Percentiles rank a stretch among this genome's conserved stretches.
phyloP scores from a whole-genome alignment of 2,113 vertebrate species.

The Epinephelus lanceolatus region DNA sequence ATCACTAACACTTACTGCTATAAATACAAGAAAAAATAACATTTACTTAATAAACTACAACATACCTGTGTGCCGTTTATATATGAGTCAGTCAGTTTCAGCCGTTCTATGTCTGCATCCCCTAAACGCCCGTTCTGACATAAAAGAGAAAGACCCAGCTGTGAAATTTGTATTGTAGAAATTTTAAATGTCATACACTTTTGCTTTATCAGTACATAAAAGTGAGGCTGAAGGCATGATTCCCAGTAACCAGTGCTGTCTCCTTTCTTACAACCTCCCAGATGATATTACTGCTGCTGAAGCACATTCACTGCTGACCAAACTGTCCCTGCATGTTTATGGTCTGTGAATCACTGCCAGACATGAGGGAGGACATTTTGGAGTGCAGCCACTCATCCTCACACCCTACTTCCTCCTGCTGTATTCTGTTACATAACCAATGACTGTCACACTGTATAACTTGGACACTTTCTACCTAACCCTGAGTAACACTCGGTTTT shows the following conservation, averaged over 20 bases:
- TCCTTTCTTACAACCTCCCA: constrained; percentile 44
- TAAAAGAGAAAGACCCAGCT: constrained; percentile 17
- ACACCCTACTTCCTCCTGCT: constrained; percentile 52
- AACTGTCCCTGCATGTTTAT: constrained; percentile 41
- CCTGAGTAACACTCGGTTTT: background rate
- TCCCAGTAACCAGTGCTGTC: constrained; percentile 7
- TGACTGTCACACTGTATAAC: constrained; percentile 38
- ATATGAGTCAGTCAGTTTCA: constrained; percentile 92
- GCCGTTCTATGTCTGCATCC: constrained; percentile 94
- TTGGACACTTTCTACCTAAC: constrained; percentile 18
- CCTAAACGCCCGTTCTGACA: constrained; percentile 93
- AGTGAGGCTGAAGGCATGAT: constrained; percentile 1
- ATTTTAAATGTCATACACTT: background rate
- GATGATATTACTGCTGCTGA: constrained; percentile 59
- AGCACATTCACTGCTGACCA: constrained; percentile 60
- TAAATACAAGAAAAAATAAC: background rate
- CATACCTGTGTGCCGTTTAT: constrained; percentile 94
- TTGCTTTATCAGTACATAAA: constrained; percentile 3
- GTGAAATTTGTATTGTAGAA: background rate
- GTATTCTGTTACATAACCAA: constrained; percentile 55
- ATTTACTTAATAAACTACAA: background rate
- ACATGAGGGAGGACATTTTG: constrained; percentile 58
- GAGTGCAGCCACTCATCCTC: constrained; percentile 54
- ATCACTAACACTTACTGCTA: background rate
- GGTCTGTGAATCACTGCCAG: constrained; percentile 64